phyloP scores from a whole-genome alignment of 1,140 invertebrate species.

The Drosophila eugracilis region DNA sequence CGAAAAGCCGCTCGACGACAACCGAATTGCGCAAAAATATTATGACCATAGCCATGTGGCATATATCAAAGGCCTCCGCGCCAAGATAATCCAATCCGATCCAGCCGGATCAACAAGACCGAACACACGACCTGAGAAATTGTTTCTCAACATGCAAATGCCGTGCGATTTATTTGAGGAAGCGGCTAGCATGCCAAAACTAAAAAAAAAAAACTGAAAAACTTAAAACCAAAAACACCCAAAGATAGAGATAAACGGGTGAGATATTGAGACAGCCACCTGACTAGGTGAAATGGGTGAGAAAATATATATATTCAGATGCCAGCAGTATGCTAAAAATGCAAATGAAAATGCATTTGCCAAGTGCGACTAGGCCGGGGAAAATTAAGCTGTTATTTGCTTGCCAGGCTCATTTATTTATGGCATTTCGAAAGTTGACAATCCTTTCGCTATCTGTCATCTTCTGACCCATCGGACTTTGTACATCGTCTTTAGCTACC shows the following conservation, averaged over 20 bases:
- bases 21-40: slow-evolving; percentile 83
- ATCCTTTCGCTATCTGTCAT: slow-evolving; percentile 48
- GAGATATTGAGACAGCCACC: slow-evolving; percentile 30
- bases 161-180: slow-evolving; percentile 80
- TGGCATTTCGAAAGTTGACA: slow-evolving; percentile 67
- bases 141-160: slow-evolving; percentile 81
- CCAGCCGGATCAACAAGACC: slow-evolving; percentile 51
- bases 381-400: slow-evolving; percentile 73
- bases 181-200: slow-evolving; percentile 71
- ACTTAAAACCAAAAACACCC: slow-evolving; percentile 46
- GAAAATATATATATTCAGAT: slow-evolving; percentile 52
- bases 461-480: slow-evolving; percentile 33
- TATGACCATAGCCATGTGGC: slow-evolving; percentile 77
- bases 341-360: slow-evolving; percentile 46
- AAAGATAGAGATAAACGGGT: slow-evolving; percentile 41
- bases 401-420: slow-evolving; percentile 47
- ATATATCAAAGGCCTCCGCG: slow-evolving; percentile 72
- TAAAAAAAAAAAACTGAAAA: slow-evolving; percentile 10
- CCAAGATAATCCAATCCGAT: slow-evolving; percentile 30
- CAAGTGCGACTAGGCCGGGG: slow-evolving; percentile 28
- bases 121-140: slow-evolving; percentile 70
- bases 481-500: slow-evolving; percentile 8
- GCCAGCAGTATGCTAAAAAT: slow-evolving; percentile 55
- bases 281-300: slow-evolving; percentile 64
- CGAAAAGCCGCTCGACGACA: slow-evolving; percentile 68